Percentiles rank a stretch among this genome's conserved stretches.
Conservation (phyloP, 2,888 invertebrate species). For the Hypercompe scribonia region DNA sequence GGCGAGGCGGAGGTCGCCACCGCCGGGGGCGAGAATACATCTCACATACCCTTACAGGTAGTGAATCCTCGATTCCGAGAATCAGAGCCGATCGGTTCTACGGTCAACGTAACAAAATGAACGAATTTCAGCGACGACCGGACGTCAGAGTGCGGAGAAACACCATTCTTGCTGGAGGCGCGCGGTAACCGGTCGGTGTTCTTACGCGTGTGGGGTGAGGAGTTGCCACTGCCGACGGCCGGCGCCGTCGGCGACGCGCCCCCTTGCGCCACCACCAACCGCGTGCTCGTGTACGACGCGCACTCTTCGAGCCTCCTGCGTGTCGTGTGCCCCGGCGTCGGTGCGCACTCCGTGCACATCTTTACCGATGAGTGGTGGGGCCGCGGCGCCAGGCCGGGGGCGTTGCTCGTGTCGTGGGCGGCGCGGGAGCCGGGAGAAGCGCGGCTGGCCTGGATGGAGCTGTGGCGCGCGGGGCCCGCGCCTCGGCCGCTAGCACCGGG, state of each 20-base stretch:
- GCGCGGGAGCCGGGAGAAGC: conserved; percentile 94
- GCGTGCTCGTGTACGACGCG: conserved; percentile 93
- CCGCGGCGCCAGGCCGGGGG: conserved; percentile 85
- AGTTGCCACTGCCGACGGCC: conserved; percentile 88
- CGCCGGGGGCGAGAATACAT: conserved; percentile 68
- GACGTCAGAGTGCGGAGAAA: conserved; percentile 89
- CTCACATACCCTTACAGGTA: conserved; percentile 76
- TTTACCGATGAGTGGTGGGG: conserved; percentile 93
- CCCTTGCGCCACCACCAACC: conserved; percentile 92
- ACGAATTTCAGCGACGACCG: conserved; percentile 5
- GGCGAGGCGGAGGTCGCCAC: conserved; percentile 59
- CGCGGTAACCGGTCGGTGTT: conserved; percentile 93
- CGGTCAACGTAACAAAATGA: background rate
- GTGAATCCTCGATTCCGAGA: background rate
- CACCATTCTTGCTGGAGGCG: conserved; percentile 93
- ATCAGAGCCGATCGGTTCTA: background rate
- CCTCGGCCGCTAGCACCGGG: conserved; percentile 60
- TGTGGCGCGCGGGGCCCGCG: conserved; percentile 59
- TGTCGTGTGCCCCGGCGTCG: conserved; percentile 90
- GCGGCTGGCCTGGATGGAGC: conserved; percentile 91
- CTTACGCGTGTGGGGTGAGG: conserved; percentile 93
- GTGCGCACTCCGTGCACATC: conserved; percentile 89
- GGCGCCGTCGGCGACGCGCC: conserved; percentile 85
- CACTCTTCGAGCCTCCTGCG: conserved; percentile 87
- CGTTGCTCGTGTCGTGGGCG: conserved; percentile 93